These are phyloP conservation scores for Cydia amplana DNA, from an alignment of 1,140 invertebrate genomes.

Conservation along the genomic window DNA sequence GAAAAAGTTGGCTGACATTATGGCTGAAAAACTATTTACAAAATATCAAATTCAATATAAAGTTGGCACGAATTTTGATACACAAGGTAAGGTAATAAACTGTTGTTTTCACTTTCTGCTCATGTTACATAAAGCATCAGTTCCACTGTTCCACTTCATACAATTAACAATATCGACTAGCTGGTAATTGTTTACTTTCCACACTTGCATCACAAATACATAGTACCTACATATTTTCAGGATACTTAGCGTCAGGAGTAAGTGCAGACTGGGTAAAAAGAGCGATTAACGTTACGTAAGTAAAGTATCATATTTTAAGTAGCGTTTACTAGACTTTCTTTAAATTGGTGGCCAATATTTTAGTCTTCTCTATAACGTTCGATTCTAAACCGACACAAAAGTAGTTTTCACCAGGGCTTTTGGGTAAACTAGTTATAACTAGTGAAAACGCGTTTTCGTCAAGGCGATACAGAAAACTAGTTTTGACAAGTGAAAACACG, in stretches of 20 bases:
- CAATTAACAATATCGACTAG: not conserved
- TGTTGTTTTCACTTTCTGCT: not conserved
- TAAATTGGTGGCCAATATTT: no score
- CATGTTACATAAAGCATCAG: not conserved
- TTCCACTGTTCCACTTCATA: not conserved
- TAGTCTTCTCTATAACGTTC: no score
- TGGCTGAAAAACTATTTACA: conserved; percentile 74
- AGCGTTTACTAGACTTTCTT: no score
- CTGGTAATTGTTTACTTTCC: not conserved
- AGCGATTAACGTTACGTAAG: conserved; percentile 77
- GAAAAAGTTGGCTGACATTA: conserved; percentile 77
- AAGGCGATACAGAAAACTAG: no score
- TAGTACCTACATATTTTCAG: conserved; percentile 1
- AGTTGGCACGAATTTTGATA: conserved; percentile 72
- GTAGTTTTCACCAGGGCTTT: no score
- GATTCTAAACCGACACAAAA: no score
- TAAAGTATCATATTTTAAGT: not conserved
- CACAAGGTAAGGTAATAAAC: conserved; percentile 59
- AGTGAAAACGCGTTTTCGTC: no score
- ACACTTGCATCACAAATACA: not conserved
- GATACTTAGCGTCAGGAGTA: conserved; percentile 75
- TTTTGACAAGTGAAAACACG: no score
- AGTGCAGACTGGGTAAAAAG: conserved; percentile 86
- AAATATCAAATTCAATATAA: conserved; percentile 67
- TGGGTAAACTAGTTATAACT: no score